phyloP scores from a whole-genome alignment of 2,797 vertebrate species.

The Smutsia temminckii region DNA sequence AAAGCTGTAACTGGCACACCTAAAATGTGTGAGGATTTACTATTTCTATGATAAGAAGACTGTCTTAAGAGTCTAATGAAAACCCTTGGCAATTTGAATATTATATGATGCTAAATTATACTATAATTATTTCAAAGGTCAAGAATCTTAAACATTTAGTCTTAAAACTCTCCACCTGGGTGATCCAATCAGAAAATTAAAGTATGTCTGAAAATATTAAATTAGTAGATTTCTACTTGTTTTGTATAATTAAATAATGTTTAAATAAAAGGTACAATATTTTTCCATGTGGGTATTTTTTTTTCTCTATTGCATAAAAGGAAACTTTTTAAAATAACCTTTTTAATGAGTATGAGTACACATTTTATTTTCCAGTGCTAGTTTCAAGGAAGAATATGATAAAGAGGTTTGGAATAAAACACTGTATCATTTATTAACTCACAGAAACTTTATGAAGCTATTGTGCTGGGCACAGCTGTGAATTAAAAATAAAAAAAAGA shows the following conservation, averaged over 20 bases:
- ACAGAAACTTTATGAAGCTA: not conserved
- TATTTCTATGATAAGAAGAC: conserved; percentile 29
- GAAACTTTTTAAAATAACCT: conserved; percentile 13
- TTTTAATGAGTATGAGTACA: conserved; percentile 12
- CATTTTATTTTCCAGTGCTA: conserved; percentile 54
- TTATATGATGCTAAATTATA: conserved; percentile 67
- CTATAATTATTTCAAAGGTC: conserved; percentile 76
- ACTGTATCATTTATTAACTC: not conserved
- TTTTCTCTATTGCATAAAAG: not conserved
- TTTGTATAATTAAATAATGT: conserved; percentile 38
- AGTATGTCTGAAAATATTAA: conserved; percentile 73
- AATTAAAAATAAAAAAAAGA: not conserved
- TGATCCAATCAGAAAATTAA: conserved; percentile 74
- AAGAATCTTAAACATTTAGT: conserved; percentile 73
- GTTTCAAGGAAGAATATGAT: conserved; percentile 22
- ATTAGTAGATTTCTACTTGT: conserved; percentile 67
- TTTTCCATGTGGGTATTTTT: conserved; percentile 30
- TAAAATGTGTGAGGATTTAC: conserved; percentile 45
- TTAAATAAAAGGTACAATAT: conserved; percentile 57
- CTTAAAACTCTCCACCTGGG: conserved; percentile 64
- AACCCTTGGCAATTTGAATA: conserved; percentile 68
- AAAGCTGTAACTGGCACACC: not conserved
- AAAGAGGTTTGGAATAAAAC: conserved; percentile 23
- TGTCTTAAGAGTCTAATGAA: conserved; percentile 57
- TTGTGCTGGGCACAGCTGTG: not conserved